Percentiles rank a stretch among this genome's conserved stretches.
These are phyloP conservation scores for Alethe castanea DNA, from an alignment of 2,113 vertebrate genomes.

Conservation along the genomic window DNA sequence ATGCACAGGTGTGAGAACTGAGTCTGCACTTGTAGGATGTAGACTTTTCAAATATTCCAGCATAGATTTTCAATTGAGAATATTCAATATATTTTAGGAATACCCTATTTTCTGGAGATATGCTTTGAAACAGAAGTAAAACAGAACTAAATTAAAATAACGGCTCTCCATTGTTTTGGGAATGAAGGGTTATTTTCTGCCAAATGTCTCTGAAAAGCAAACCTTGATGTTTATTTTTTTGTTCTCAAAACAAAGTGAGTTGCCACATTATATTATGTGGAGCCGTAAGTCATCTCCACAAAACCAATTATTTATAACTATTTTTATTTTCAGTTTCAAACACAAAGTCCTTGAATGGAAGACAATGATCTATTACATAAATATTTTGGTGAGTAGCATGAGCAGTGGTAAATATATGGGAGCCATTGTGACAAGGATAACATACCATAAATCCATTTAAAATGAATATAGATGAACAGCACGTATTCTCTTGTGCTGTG, in stretches of 20 bases:
- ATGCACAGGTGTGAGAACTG: not conserved
- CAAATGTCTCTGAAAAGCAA: slow-evolving; percentile 6
- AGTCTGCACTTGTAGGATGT: not conserved
- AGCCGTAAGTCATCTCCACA: not conserved
- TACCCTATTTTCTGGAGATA: not conserved
- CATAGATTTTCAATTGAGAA: not conserved
- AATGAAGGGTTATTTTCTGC: not conserved
- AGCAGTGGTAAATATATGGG: not conserved
- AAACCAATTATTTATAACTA: not conserved
- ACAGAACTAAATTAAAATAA: slow-evolving; percentile 9
- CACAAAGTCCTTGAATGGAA: slow-evolving; percentile 25
- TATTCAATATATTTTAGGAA: not conserved
- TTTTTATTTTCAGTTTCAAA: slow-evolving; percentile 16
- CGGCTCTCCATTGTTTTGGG: not conserved
- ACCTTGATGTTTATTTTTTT: not conserved
- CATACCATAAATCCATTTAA: slow-evolving; percentile 26
- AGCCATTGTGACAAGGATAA: slow-evolving; percentile 4
- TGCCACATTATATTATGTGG: not conserved
- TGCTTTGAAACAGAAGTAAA: slow-evolving; percentile 6
- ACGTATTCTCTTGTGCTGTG: not conserved
- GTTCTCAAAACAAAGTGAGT: not conserved
- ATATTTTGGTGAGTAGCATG: not conserved
- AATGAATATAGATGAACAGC: not conserved
- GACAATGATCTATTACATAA: slow-evolving; percentile 17
- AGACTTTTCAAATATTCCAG: not conserved